Conservation (phyloP, 2,113 vertebrate species). For the Platanista minor region DNA sequence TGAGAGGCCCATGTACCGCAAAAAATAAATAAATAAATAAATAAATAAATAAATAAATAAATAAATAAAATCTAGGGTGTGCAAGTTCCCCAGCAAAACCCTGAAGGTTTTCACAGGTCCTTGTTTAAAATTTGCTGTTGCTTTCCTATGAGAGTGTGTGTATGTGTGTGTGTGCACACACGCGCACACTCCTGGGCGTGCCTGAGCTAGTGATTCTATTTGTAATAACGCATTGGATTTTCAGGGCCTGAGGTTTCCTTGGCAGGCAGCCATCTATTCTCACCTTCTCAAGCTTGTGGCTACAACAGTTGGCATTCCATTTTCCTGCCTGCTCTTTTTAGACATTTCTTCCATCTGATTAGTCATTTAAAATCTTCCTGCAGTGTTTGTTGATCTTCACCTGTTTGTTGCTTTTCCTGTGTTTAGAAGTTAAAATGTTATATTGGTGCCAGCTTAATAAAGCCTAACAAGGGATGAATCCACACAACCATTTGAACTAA, state of each 20-base stretch:
- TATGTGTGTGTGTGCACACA: fast-evolving
- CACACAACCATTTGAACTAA: conserved; percentile 38
- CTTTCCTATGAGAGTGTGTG: background rate
- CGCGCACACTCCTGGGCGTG: background rate
- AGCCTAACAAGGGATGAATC: conserved; percentile 43
- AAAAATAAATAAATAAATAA: too few species aligned
- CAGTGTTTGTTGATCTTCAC: conserved; percentile 70
- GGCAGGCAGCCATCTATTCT: conserved; percentile 63
- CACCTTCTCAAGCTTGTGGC: conserved; percentile 61
- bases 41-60: too few species aligned
- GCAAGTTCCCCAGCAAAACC: background rate
- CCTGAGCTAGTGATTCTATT: background rate
- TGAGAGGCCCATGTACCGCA: too few species aligned
- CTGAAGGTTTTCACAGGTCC: background rate
- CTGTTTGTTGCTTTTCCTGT: conserved; percentile 70
- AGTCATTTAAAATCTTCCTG: conserved; percentile 69
- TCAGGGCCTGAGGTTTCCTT: conserved; percentile 49
- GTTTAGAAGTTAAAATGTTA: conserved; percentile 67
- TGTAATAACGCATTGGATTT: conserved; percentile 26
- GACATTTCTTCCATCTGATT: conserved; percentile 64
- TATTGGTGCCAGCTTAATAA: conserved; percentile 66
- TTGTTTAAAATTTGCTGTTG: background rate
- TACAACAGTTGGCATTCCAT: conserved; percentile 53
- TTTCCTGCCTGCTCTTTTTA: conserved; percentile 54
- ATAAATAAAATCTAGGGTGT: background rate